Evolutionary conservation across 1,140 invertebrate species (phyloP).

Genomic region (Diorhabda carinulata): DNA sequence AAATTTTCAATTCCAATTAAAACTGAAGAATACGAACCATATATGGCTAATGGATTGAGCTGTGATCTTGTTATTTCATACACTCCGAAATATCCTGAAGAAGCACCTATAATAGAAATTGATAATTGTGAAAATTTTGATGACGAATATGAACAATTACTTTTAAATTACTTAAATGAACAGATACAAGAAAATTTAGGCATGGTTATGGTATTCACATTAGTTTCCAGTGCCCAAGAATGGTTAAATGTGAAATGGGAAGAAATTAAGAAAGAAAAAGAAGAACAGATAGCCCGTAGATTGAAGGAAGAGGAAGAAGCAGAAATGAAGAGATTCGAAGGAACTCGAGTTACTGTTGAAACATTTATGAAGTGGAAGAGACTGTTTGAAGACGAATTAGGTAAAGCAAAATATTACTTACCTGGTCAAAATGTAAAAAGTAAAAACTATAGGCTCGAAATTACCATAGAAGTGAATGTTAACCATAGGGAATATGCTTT

Average conservation of each 20-base stretch:
- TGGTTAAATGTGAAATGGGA: slow-evolving; percentile 86
- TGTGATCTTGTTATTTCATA: slow-evolving; percentile 79
- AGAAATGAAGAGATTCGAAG: slow-evolving; percentile 88
- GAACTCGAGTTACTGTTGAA: slow-evolving; percentile 91
- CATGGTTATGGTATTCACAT: slow-evolving; percentile 95
- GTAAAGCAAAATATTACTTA: not conserved
- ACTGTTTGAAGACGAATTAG: slow-evolving; percentile 86
- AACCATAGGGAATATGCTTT: too few relatives aligned
- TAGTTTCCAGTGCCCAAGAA: slow-evolving; percentile 89
- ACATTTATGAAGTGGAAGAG: slow-evolving; percentile 94
- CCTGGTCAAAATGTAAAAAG: not conserved
- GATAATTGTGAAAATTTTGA: slow-evolving; percentile 76
- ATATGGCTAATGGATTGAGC: slow-evolving; percentile 61
- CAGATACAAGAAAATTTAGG: slow-evolving; percentile 80
- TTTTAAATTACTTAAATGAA: slow-evolving; percentile 65
- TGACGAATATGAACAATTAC: slow-evolving; percentile 62
- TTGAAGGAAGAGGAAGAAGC: slow-evolving; percentile 77
- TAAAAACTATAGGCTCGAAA: too few relatives aligned
- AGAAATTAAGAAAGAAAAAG: slow-evolving; percentile 64
- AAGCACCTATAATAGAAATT: slow-evolving; percentile 74
- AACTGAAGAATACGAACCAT: slow-evolving; percentile 66
- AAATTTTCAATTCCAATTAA: slow-evolving; percentile 76
- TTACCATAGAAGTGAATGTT: too few relatives aligned
- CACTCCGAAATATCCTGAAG: slow-evolving; percentile 85
- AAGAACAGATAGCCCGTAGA: slow-evolving; percentile 66